Evolutionary conservation across 1,140 invertebrate genomes (phyloP).

Genomic region (Orchestia grillus): DNA sequence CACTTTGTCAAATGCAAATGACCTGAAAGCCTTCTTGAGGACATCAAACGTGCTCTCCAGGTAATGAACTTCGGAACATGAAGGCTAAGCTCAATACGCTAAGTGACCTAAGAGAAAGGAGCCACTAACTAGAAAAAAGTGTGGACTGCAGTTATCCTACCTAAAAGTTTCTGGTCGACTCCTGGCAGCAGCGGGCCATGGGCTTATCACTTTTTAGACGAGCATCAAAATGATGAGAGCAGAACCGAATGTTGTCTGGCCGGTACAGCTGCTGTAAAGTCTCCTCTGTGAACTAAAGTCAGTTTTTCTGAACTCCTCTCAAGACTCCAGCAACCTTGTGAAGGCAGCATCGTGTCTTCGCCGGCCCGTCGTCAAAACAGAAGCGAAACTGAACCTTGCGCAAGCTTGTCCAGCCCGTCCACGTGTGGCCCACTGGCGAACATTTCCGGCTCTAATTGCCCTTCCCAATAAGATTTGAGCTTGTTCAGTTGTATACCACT

Average conservation of each 20-base stretch:
- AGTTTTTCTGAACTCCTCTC: not conserved
- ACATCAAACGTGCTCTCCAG: not conserved
- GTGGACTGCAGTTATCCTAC: not conserved
- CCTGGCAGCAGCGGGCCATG: too few relatives aligned
- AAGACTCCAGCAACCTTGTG: slow-evolving; percentile 14
- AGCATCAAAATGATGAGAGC: not conserved
- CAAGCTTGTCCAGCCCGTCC: not conserved
- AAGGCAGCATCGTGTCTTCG: not conserved
- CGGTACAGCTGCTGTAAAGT: not conserved
- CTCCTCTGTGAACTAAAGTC: slow-evolving; percentile 20
- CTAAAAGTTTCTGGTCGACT: not conserved
- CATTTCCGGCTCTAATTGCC: not conserved
- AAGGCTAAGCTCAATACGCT: not conserved
- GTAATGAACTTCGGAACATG: not conserved
- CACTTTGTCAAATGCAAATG: not conserved
- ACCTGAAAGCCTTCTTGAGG: not conserved
- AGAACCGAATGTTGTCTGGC: slow-evolving; percentile 10
- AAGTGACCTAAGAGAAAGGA: not conserved
- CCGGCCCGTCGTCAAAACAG: not conserved
- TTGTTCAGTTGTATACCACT: not conserved
- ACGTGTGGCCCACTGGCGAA: not conserved
- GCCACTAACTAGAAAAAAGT: not conserved
- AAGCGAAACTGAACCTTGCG: not conserved
- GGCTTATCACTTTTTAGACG: not conserved
- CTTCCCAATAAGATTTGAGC: not conserved